A percentile compares a stretch with the other conserved stretches of the same genome.
phyloP scores from a whole-genome alignment of 1,140 invertebrate species.

The Pemphigus obesinymphae region DNA sequence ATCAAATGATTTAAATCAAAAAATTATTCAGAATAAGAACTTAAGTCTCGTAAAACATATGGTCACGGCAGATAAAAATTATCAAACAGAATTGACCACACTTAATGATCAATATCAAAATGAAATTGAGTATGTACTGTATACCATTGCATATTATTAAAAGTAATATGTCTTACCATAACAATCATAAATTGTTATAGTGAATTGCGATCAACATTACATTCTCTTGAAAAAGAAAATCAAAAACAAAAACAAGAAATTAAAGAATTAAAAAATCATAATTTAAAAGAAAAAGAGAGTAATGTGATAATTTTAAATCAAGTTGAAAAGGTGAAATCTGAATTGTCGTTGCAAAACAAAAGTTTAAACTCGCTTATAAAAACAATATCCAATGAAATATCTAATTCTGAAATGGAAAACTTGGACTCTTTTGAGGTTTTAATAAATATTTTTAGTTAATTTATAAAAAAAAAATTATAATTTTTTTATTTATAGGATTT shows the following conservation, averaged over 20 bases:
- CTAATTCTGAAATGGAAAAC: not conserved
- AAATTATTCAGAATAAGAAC: too few relatives aligned
- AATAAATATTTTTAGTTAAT: too few relatives aligned
- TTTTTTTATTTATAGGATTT: not conserved
- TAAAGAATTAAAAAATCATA: not conserved
- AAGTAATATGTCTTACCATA: not conserved
- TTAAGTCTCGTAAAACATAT: too few relatives aligned
- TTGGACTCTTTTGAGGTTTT: not conserved
- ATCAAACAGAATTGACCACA: too few relatives aligned
- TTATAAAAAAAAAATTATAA: not conserved
- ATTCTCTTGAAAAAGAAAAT: not conserved
- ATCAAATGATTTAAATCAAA: too few relatives aligned
- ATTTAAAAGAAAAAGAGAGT: slow-evolving; percentile 1
- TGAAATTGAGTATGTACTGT: not conserved
- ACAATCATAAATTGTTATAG: not conserved
- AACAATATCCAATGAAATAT: not conserved
- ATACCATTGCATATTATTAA: not conserved
- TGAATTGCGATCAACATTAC: not conserved
- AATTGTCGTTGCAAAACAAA: not conserved
- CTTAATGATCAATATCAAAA: too few relatives aligned
- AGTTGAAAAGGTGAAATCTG: not conserved
- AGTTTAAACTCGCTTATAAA: slow-evolving; percentile 4
- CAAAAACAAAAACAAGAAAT: not conserved
- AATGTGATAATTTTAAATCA: not conserved
- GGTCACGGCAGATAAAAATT: too few relatives aligned